phyloP scores from a whole-genome alignment of 2,113 vertebrate genomes.

The Asarcornis scutulata region DNA sequence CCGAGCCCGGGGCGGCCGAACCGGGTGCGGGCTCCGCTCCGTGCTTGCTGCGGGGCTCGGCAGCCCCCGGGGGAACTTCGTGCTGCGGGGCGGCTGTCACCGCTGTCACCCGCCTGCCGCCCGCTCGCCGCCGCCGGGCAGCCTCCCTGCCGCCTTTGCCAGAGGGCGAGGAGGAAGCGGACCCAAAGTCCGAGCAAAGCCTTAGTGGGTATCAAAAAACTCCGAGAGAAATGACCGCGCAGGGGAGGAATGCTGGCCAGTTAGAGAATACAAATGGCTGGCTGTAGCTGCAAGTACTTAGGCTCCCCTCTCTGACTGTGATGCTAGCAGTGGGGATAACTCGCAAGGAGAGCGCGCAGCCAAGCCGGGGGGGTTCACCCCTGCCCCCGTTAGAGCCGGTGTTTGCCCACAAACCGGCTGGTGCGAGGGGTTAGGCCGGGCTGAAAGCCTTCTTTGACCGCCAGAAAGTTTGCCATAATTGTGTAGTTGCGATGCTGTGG shows the following conservation, averaged over 20 bases:
- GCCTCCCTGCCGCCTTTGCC: background rate
- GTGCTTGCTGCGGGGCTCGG: background rate
- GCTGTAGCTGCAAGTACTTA: background rate
- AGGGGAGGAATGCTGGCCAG: background rate
- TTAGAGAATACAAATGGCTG: background rate
- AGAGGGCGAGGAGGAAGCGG: background rate
- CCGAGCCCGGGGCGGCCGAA: too few relatives aligned
- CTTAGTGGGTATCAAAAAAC: background rate
- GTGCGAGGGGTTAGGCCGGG: background rate
- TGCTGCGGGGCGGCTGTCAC: too few relatives aligned
- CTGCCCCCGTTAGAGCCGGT: background rate
- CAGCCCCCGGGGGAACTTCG: background rate
- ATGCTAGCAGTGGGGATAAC: background rate
- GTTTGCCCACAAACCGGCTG: background rate
- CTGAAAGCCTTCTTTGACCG: background rate
- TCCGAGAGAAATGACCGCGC: background rate
- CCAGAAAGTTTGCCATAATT: background rate
- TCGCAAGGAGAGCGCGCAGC: too few relatives aligned
- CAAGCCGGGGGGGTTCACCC: too few relatives aligned
- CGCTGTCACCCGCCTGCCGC: too few relatives aligned
- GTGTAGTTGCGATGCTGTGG: background rate
- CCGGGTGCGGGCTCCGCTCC: too few relatives aligned
- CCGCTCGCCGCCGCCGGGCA: too few relatives aligned
- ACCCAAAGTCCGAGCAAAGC: background rate
- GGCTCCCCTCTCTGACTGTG: background rate